Base-by-base conservation (phyloP, 2,888 invertebrate genomes). In the Lamproptera curius region DNA sequence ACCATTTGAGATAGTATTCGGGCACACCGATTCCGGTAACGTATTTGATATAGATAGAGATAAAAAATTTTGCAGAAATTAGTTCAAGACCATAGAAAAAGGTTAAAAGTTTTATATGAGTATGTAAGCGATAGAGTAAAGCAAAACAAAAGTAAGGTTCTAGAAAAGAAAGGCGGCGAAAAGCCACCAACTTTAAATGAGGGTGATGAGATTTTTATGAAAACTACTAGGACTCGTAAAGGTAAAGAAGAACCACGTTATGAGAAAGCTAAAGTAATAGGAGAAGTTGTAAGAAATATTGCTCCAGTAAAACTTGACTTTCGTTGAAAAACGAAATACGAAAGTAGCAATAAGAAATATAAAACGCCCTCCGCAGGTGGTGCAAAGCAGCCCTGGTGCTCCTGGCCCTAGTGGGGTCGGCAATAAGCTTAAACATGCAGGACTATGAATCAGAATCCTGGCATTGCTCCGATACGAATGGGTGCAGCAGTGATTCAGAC, bases 1-100 rank as follows among this genome's bases (percentile, higher is more conserved):
- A 10, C 54, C 51, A 2, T 49, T 51, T 28, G 55, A 54, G 26
- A 45, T 54, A 14, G 47, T 50, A 6, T 54, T 54, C 10, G 52
- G 54, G 53, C 53, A 16, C 47, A 49, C n/a, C n/a, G n/a, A n/a
- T n/a, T 34, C 14, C 3, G n/a, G 38, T 33, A 23, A 40, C 14
- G 14, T 20, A 20, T 46, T 40, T 28, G 15, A 35, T 1, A 15
- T 35, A 9, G 4, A 20, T 20, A 20, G 20, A 20, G 6, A 3
- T 20, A 5, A 20, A 3, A 20, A n/a, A n/a, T n/a, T n/a, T n/a
- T 20, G 20, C n/a, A n/a, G n/a, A 6, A 28, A 28, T n/a, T n/a
- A 28, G 2, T 28, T 9, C 2, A 28, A 28, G 28, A 28, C 9
- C 28, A 9, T 9, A 2, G 2, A 9, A 9, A 28, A 9, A 6